Evolutionary conservation across 1,140 invertebrate genomes (phyloP).

Genomic region (Sarcophaga peregrina): DNA sequence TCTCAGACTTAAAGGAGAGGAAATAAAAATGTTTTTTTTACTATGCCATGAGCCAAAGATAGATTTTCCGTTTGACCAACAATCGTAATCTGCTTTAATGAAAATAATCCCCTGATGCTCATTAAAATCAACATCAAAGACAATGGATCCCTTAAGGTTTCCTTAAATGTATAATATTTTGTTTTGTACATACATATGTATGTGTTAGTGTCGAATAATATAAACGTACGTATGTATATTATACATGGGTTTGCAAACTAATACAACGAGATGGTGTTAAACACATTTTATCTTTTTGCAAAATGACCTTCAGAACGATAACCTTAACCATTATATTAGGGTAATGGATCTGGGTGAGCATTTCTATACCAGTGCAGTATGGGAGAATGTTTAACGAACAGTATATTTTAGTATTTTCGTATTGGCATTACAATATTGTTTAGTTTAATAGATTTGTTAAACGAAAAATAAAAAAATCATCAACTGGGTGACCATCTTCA

Average conservation of each 20-base stretch:
- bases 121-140: conserved; percentile 27
- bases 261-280: conserved; percentile 1
- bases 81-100: conserved; percentile 15
- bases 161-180: conserved; percentile 7
- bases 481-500: no score
- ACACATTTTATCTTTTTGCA: background rate
- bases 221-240: background rate
- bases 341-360: background rate
- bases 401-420: background rate
- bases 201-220: background rate
- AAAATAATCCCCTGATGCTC: conserved; percentile 13
- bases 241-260: background rate
- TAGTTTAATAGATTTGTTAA: background rate
- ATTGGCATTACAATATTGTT: conserved; percentile 9
- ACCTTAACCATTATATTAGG: conserved; percentile 13
- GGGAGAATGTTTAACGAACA: background rate
- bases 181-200: conserved; percentile 11
- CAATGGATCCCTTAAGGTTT: conserved; percentile 23
- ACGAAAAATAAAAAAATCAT: no score
- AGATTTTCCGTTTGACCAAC: conserved; percentile 1
- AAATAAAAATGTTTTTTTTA: background rate
- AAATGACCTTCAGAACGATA: conserved; percentile 5
- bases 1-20: background rate
- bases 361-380: background rate
- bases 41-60: background rate